Base-by-base conservation (phyloP, 2,113 vertebrate species). In the Siniperca chuatsi region DNA sequence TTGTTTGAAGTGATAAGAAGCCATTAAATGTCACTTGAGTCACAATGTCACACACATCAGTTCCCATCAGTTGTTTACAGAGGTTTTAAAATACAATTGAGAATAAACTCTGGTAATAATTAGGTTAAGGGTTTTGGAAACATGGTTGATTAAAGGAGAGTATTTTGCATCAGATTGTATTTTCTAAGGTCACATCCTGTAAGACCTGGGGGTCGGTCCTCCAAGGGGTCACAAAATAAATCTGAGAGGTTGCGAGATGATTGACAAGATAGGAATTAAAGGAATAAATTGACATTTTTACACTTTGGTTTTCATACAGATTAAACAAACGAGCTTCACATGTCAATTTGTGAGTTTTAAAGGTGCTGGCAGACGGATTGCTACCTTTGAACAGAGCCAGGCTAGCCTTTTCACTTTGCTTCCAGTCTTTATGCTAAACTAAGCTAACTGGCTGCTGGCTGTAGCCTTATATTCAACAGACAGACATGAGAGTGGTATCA, bases 1-100 rank as follows among this genome's bases (percentile, higher is more conserved):
- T 18, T 33, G 29, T 73, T 55, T 35, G 46, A 21, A 71, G 54
- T 44, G 79, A 83, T 89, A 81, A 73, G 80, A 57, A 13, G 67
- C 73, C 23, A 25, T 81, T 75, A 20, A 16, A 78, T 35, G 33
- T 35, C 10, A 60, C 61, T 52, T 48, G 13, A 79, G 12, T 35
- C 25, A 76, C 50, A 78, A 33, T 48, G 74, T 57, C 33, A 9
- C n/a, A 71, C 60, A 66, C 9, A 66, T 75, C 68, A 66, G 29
- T 50, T 69, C 4, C 40, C 37, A n/a, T n/a, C n/a, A n/a, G n/a
- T n/a, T 66, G 74, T 75, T 75, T 76, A 60, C 50, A 10, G n/a
- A 23, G 29, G 10, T 64, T 65, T n/a, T 61, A 16, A n/a, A 65
- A 25, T 8, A 16, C 20, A 76, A 4, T 2, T 48, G 44, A 48